Conservation (phyloP, 30 jellyfish, hydroid and myxozoan species). For the Cassiopea xamachana region DNA sequence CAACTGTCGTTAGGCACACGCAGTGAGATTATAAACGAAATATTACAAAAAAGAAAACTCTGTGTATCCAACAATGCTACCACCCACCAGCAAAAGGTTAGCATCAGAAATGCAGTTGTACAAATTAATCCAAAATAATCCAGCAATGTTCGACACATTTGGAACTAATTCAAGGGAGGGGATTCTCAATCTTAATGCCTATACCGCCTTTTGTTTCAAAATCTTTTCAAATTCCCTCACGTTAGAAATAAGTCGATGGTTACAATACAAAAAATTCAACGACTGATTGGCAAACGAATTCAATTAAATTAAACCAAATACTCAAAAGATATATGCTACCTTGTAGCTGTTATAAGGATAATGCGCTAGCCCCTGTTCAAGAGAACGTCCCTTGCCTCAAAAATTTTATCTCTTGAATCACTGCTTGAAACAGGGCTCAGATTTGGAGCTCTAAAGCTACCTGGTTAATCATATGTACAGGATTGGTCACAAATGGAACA, state of each 20-base stretch:
- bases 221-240: not conserved
- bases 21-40: constrained; percentile 1
- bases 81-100: constrained; percentile 4
- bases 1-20: not conserved
- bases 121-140: not conserved
- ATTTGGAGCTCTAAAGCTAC: too few relatives aligned
- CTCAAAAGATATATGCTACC: too few relatives aligned
- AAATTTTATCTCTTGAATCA: too few relatives aligned
- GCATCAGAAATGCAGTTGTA: not conserved
- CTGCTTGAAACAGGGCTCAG: too few relatives aligned
- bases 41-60: not conserved
- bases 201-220: not conserved
- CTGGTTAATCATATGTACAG: too few relatives aligned
- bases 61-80: not conserved
- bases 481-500: too few relatives aligned
- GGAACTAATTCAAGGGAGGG: not conserved
- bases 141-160: not conserved
- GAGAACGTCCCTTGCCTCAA: too few relatives aligned
- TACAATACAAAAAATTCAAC: not conserved
- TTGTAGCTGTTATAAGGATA: too few relatives aligned
- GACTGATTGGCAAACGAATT: not conserved
- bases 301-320: not conserved
- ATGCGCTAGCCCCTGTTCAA: too few relatives aligned
- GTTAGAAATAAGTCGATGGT: not conserved
- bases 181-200: not conserved